Percentiles rank a stretch among this genome's conserved stretches.
phyloP scores from a whole-genome alignment of 2,797 vertebrate species.

The Crypturellus tataupa region DNA sequence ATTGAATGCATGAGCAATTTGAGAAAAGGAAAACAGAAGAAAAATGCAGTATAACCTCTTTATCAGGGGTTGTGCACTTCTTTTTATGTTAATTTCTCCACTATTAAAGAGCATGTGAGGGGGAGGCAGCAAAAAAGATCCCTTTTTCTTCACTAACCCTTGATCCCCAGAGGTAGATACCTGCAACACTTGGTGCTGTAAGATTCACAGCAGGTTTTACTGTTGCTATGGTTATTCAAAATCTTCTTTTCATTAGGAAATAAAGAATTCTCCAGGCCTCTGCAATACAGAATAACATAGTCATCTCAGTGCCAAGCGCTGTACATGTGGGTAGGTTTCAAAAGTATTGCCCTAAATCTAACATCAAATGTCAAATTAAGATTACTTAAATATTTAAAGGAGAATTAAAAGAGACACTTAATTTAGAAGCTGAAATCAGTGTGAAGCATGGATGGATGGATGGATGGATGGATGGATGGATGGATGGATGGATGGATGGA shows the following conservation, averaged over 20 bases:
- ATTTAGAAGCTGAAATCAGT: background rate
- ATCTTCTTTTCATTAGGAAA: conserved; percentile 85
- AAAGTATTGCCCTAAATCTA: background rate
- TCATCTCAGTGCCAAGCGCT: background rate
- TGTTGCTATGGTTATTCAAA: conserved; percentile 83
- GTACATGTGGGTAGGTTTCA: background rate
- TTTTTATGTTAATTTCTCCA: background rate
- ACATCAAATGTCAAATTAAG: background rate
- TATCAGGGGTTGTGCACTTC: background rate
- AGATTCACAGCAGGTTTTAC: conserved; percentile 84
- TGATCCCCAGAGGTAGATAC: conserved; percentile 44
- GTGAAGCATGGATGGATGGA: background rate
- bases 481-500: background rate
- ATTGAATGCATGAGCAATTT: background rate
- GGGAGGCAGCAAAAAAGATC: background rate
- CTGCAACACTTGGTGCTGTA: conserved; percentile 79
- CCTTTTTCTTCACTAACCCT: background rate
- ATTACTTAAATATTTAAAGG: background rate
- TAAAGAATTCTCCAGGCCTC: conserved; percentile 86
- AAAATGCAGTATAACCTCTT: background rate
- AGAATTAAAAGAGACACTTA: background rate
- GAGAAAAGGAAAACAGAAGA: background rate
- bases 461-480: no score
- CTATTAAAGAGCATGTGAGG: background rate
- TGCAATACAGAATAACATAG: conserved; percentile 36